Base-by-base conservation (phyloP, 2,888 invertebrate species). In the Koerneria pararmatus region DNA sequence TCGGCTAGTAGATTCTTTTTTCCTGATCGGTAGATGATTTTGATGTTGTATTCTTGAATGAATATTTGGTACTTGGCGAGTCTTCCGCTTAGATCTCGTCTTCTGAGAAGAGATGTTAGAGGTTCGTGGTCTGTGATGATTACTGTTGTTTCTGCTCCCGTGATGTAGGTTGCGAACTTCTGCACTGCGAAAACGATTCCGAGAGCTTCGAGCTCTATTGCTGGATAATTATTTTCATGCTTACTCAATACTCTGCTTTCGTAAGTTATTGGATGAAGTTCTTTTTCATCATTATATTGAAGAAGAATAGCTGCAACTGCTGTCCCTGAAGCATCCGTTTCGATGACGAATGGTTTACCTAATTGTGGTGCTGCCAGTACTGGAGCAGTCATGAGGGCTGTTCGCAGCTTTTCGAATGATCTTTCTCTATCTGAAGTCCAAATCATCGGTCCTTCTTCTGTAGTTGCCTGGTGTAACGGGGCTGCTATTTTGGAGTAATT, bases 121-220 rank as follows among this genome's bases (percentile, higher is more conserved):
- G 71, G 71, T 2, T 46, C 6, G 35, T 71, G 69, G 41, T 71
- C 71, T 0, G 69, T 69, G 24, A 62, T 59, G 15, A 69, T 51
- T n/a, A n/a, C n/a, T 1, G 32, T 49, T 0, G 54, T 63, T 29
- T 66, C 56, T 1, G 66, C 56, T 0, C 69, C 69, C 8, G 51
- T 41, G 8, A 69, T 69, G 35, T 71, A 69, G 5, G 53, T 60
- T n/a, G 58, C 37, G 51, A 69, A 71, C 8, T 54, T 15, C 29
- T 69, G n/a, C 11, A 65, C 46, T 0, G 69, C 71, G 22, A 56
- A 63, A 3, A 53, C 57, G 0, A 71, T 29, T 11, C 51, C 69
- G 5, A 69, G 56, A 0, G 69, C 69, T 49, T 71, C 71, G 1
- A 63, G 22, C 35, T 71, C 71, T 15, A 71, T 35, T 3, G 71